A percentile compares a stretch with the other conserved stretches of the same genome.
These are phyloP conservation scores for Leucania comma DNA, from an alignment of 2,888 invertebrate genomes.

Conservation along the genomic window DNA sequence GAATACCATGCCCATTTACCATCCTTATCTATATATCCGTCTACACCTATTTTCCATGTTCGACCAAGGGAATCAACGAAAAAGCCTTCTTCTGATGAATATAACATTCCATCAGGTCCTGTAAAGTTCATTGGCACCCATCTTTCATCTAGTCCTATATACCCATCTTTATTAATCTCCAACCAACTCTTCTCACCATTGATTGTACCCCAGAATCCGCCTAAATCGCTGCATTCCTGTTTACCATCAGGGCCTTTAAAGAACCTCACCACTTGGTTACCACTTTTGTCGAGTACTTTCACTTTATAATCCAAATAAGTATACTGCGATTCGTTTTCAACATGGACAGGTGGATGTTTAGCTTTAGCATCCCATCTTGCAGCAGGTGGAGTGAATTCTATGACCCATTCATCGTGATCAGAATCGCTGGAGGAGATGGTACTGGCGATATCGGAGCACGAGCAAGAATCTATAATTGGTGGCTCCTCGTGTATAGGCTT, in stretches of 20 bases:
- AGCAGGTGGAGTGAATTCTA: slow-evolving; percentile 85
- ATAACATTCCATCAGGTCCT: slow-evolving; percentile 85
- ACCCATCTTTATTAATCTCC: slow-evolving; percentile 87
- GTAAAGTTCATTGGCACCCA: slow-evolving; percentile 86
- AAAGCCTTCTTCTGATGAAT: slow-evolving; percentile 83
- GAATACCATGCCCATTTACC: slow-evolving; percentile 84
- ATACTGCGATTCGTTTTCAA: slow-evolving; percentile 79
- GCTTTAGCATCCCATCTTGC: slow-evolving; percentile 83
- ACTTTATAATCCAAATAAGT: slow-evolving; percentile 86
- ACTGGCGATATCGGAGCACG: slow-evolving; percentile 81
- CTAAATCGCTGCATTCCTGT: slow-evolving; percentile 85
- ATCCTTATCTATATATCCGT: slow-evolving; percentile 85
- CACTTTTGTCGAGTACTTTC: slow-evolving; percentile 82
- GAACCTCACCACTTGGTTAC: slow-evolving; percentile 83
- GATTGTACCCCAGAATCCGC: slow-evolving; percentile 83
- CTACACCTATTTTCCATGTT: slow-evolving; percentile 80
- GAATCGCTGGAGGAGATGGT: slow-evolving; percentile 82
- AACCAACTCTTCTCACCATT: slow-evolving; percentile 74
- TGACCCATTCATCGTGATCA: slow-evolving; percentile 86
- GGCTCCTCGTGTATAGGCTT: slow-evolving; percentile 67
- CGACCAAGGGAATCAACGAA: slow-evolving; percentile 78
- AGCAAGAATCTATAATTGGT: slow-evolving; percentile 82
- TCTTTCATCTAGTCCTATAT: slow-evolving; percentile 83
- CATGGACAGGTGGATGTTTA: slow-evolving; percentile 77
- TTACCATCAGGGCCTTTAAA: slow-evolving; percentile 87